A percentile compares a stretch with the other conserved stretches of the same genome.
phyloP scores from a whole-genome alignment of 2,113 vertebrate genomes.

The Piaya cayana region DNA sequence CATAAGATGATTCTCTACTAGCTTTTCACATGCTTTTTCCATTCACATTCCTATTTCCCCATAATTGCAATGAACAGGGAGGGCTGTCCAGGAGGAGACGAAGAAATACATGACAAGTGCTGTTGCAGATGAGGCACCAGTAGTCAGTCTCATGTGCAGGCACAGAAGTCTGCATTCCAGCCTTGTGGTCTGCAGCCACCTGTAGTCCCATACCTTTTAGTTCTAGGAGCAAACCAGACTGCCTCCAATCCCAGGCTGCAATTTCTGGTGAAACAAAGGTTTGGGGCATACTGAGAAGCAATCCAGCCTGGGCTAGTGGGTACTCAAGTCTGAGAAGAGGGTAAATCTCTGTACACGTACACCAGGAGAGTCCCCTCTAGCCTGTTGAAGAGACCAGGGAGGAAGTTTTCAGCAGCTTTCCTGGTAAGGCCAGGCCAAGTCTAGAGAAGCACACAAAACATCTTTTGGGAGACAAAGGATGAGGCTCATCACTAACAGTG shows the following conservation, averaged over 20 bases:
- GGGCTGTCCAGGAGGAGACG: background rate
- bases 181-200: background rate
- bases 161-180: background rate
- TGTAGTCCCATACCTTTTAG: background rate
- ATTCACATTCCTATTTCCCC: background rate
- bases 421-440: background rate
- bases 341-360: background rate
- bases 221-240: background rate
- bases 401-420: background rate
- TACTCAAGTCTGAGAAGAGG: background rate
- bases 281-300: background rate
- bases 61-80: background rate
- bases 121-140: background rate
- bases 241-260: background rate
- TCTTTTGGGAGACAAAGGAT: background rate
- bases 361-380: background rate
- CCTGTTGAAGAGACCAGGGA: background rate
- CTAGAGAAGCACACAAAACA: accelerated
- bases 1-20: background rate
- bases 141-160: background rate
- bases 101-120: background rate
- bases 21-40: background rate
- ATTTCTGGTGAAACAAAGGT: background rate
- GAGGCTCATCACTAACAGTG: background rate
- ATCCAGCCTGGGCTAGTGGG: background rate